These are phyloP conservation scores for Agapornis canus DNA, from an alignment of 2,797 vertebrate species.

Conservation along the genomic window DNA sequence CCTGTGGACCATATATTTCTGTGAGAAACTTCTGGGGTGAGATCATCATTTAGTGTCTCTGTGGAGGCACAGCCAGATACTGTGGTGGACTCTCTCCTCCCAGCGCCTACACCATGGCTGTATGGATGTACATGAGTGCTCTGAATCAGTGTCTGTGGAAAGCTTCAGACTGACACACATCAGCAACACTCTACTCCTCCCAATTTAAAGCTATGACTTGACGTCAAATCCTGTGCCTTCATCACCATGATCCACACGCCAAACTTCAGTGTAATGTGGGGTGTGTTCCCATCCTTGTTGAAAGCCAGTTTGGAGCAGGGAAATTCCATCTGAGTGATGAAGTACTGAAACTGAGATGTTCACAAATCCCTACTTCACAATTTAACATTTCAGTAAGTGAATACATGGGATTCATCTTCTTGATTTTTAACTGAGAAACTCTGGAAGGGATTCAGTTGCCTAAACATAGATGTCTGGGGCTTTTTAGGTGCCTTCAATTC, in stretches of 20 bases:
- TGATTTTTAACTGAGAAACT: neutral
- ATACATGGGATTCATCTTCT: neutral
- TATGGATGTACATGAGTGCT: neutral
- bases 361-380: neutral
- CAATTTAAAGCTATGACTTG: neutral
- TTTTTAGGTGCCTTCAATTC: neutral
- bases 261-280: neutral
- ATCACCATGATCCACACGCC: neutral
- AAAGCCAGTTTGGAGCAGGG: neutral
- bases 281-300: neutral
- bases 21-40: neutral
- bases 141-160: neutral
- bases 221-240: neutral
- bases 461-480: neutral
- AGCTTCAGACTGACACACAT: neutral
- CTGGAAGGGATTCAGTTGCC: neutral
- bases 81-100: neutral
- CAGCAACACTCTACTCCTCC: neutral
- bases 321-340: constrained; percentile 7
- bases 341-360: neutral
- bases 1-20: neutral
- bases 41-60: neutral
- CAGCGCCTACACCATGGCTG: neutral
- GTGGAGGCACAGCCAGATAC: neutral
- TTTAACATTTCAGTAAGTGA: neutral